Evolutionary conservation across 2,888 invertebrate species (phyloP).

Genomic region (Osmoderma eremita): DNA sequence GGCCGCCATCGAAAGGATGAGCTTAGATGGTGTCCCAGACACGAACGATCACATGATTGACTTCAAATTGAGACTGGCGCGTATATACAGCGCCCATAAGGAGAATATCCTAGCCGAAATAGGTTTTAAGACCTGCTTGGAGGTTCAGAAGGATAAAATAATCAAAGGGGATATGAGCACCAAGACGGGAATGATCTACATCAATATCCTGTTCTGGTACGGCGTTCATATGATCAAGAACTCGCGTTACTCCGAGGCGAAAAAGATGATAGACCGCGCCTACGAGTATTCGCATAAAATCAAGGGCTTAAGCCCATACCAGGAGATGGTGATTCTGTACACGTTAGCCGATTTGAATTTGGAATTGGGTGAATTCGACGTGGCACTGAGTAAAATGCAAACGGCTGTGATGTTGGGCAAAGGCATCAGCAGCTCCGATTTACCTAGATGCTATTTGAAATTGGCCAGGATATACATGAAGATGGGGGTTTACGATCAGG

Average conservation of each 20-base stretch:
- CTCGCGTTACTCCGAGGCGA: conserved; percentile 56
- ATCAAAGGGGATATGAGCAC: conserved; percentile 59
- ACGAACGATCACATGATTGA: conserved; percentile 61
- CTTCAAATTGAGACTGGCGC: conserved; percentile 62
- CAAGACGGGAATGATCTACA: conserved; percentile 61
- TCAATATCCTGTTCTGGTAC: conserved; percentile 64
- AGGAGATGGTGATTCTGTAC: conserved; percentile 64
- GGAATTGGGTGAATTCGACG: conserved; percentile 60
- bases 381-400: conserved; percentile 61
- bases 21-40: conserved; percentile 58
- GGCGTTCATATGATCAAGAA: conserved; percentile 62
- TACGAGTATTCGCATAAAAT: conserved; percentile 61
- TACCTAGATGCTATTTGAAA: conserved; percentile 62
- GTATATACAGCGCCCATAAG: conserved; percentile 61
- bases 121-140: conserved; percentile 62
- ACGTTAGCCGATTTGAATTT: conserved; percentile 61
- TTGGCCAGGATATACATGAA: conserved; percentile 61
- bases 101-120: conserved; percentile 61
- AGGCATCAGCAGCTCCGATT: conserved; percentile 63
- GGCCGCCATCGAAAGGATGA: conserved; percentile 61
- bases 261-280: conserved; percentile 59
- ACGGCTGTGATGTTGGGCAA: conserved; percentile 63
- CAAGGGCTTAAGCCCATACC: conserved; percentile 61
- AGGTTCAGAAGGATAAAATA: conserved; percentile 60
- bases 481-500: conserved; percentile 58